Conservation (phyloP, 2,888 invertebrate genomes). For the Suillia variegata region DNA sequence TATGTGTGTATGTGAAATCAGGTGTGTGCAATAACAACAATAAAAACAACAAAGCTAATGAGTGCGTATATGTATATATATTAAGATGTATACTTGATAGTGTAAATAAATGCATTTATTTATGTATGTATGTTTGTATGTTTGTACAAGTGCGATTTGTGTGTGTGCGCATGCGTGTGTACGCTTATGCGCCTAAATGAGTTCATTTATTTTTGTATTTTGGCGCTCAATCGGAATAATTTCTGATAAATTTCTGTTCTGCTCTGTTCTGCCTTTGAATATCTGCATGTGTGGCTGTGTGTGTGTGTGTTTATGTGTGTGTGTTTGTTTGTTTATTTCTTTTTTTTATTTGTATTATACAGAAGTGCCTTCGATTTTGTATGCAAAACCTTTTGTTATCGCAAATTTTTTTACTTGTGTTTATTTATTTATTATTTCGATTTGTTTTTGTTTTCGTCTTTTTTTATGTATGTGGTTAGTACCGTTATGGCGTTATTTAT, state of each 20-base stretch:
- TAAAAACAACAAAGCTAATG: neutral
- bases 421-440: neutral
- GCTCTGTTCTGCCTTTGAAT: neutral
- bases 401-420: conserved; percentile 4
- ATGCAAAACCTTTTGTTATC: conserved; percentile 4
- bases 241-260: conserved; percentile 8
- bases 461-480: too few relatives aligned
- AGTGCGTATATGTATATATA: conserved; percentile 2
- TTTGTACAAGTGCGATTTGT: conserved; percentile 17
- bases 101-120: neutral
- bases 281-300: conserved; percentile 14
- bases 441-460: conserved; percentile 9
- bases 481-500: conserved; percentile 35
- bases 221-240: conserved; percentile 19
- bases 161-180: conserved; percentile 11
- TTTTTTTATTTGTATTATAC: too few relatives aligned
- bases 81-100: too few relatives aligned
- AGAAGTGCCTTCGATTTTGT: conserved; percentile 12
- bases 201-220: conserved; percentile 11
- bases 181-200: conserved; percentile 1
- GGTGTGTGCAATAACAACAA: neutral
- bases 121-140: too few relatives aligned
- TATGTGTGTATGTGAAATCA: neutral
- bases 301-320: conserved; percentile 1
- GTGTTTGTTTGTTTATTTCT: conserved; percentile 5